A percentile compares a stretch with the other conserved stretches of the same genome.
Evolutionary conservation across 2,888 invertebrate genomes (phyloP).

Genomic region (Norana najaformis): DNA sequence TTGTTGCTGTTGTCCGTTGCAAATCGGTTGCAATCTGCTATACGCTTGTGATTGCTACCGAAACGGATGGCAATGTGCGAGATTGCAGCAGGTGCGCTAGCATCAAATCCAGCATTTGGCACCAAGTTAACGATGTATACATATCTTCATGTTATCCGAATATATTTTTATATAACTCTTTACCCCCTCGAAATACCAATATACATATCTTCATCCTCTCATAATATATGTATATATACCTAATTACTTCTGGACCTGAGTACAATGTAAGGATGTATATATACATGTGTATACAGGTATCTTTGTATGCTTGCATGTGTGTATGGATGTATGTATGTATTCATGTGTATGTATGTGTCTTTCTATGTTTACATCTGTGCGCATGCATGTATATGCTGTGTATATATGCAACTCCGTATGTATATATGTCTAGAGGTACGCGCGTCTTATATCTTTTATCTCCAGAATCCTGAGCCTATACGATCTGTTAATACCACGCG

Average conservation of each 20-base stretch:
- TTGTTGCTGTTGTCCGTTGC: not conserved
- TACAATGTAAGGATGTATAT: not conserved
- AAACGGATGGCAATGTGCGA: not conserved
- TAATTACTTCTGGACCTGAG: not conserved
- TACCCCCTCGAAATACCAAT: not conserved
- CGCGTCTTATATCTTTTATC: not conserved
- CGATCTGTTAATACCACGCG: not conserved
- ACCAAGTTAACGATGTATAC: not conserved
- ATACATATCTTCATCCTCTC: not conserved
- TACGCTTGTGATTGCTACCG: not conserved
- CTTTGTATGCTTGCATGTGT: not conserved
- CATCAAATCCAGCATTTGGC: not conserved
- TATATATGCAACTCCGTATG: too few relatives aligned
- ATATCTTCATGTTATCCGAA: not conserved
- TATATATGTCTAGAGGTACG: not conserved
- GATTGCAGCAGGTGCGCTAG: not conserved
- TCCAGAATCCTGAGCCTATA: not conserved
- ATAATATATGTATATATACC: not conserved
- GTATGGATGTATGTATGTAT: not conserved
- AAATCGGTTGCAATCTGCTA: not conserved
- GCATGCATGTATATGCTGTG: not conserved
- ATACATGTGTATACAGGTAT: not conserved
- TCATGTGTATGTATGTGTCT: not conserved
- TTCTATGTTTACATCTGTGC: not conserved
- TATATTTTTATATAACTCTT: not conserved